phyloP scores from a whole-genome alignment of 2,113 vertebrate species.

The Apteryx owenii region DNA sequence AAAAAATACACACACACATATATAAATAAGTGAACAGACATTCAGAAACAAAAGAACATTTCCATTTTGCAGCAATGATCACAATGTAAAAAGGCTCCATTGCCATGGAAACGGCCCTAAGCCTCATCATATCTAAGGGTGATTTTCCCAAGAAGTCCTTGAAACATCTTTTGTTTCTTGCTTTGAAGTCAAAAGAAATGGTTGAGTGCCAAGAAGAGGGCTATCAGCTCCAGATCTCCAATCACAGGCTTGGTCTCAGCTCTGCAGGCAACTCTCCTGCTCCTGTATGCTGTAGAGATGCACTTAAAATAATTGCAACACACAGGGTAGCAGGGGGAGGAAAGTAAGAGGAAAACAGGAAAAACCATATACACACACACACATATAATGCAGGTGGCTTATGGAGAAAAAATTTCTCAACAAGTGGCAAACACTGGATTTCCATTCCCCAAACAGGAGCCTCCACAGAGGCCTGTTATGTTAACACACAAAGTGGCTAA shows the following conservation, averaged over 20 bases:
- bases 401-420: neutral
- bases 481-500: neutral
- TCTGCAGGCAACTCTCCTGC: neutral
- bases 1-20: neutral
- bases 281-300: neutral
- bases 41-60: constrained; percentile 76
- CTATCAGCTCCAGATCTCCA: constrained; percentile 40
- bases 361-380: neutral
- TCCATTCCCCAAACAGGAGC: neutral
- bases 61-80: constrained; percentile 75
- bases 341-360: constrained; percentile 4
- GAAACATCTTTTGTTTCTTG: constrained; percentile 76
- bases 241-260: neutral
- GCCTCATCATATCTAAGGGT: constrained; percentile 69
- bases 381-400: neutral
- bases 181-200: constrained; percentile 69
- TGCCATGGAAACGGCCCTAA: constrained; percentile 76
- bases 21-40: constrained; percentile 60
- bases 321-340: neutral
- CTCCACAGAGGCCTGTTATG: fast-evolving
- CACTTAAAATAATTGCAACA: constrained; percentile 20
- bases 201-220: constrained; percentile 39
- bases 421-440: neutral
- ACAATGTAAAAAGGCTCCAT: constrained; percentile 73
- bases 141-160: constrained; percentile 77